Evolutionary conservation across 2,113 vertebrate genomes (phyloP), one percentile per base, ranked within the genome.

Genomic region (Atlantisia rogersi): DNA sequence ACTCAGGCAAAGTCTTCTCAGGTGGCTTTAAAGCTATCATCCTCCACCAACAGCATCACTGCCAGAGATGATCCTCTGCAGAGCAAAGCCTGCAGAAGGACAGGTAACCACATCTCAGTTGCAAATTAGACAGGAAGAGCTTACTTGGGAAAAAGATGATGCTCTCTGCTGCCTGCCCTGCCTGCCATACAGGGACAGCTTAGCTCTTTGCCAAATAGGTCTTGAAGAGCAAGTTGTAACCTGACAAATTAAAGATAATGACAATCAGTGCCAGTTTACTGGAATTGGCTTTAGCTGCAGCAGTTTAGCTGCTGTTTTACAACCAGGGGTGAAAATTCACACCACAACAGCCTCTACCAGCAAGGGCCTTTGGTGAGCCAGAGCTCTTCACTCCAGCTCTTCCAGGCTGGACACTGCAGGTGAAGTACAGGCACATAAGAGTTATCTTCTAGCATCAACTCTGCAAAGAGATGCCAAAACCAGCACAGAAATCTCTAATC

Each of bases 151-250:
- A 31, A 26, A 10, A 28, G 48, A 19, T 1, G 19, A 25, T 31
- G 50, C 8, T 73, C 39, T n/a, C 65, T 71, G 71, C 71, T 58
- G 63, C 53, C 48, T 7, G 52, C 53, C 50, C 50, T 58, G 46
- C 46, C 70, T 26, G 46, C 31, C 2, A 1, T 7, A 15, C 17
- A 52, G 75, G 25, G 29, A 46, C 31, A 80, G 32, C 11, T 70
- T 14, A 35, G 46, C 48, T 52, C 58, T 55, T 50, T 6, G 48
- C 0, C 0, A 85, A 88, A 59, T 0, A 20, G 17, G 32, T 60
- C 75, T 68, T 32, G n/a, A 79, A 59, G 20, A 56, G 35, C 22
- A 82, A 86, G 71, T 1, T 64, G 42, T 24, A 78, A 79, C 59
- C 22, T 26, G 53, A 73, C 2, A 9, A 84, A 67, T 22, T 42